Conservation (phyloP, 2,888 invertebrate species). For the Andricus quercusramuli region DNA sequence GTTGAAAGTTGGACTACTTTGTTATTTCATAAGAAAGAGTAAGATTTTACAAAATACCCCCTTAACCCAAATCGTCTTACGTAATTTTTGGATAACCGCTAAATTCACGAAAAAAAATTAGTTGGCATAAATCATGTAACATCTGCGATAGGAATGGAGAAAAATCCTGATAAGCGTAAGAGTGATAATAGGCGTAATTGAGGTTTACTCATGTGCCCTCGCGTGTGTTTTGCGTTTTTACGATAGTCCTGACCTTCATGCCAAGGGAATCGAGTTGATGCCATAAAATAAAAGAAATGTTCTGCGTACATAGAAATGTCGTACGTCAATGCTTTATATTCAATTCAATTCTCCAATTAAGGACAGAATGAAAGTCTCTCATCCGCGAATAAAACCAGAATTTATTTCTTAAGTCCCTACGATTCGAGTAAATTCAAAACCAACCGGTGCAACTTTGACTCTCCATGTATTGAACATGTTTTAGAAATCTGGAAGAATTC, state of each 20-base stretch:
- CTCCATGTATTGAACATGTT: no score
- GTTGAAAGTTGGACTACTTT: no score
- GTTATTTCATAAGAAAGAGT: no score
- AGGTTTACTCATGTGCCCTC: constrained; percentile 19
- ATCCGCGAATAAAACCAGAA: neutral
- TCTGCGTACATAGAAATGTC: constrained; percentile 29
- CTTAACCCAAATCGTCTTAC: no score
- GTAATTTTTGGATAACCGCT: no score
- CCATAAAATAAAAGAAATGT: constrained; percentile 34
- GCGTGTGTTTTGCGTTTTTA: constrained; percentile 33
- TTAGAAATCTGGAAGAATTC: neutral
- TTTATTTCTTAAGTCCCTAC: neutral
- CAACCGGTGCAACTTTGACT: no score
- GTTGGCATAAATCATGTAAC: neutral
- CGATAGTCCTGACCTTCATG: constrained; percentile 23
- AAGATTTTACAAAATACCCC: no score
- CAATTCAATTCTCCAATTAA: constrained; percentile 13
- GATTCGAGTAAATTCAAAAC: neutral
- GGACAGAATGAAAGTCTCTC: neutral
- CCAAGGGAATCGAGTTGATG: constrained; percentile 38
- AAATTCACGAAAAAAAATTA: no score
- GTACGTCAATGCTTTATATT: constrained; percentile 31
- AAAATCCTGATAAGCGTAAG: constrained; percentile 18
- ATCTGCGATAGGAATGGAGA: constrained; percentile 15
- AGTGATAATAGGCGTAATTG: constrained; percentile 36